Evolutionary conservation across 2,888 invertebrate species (phyloP), one percentile per base, ranked within the genome.

Genomic region (Phasia obesa): DNA sequence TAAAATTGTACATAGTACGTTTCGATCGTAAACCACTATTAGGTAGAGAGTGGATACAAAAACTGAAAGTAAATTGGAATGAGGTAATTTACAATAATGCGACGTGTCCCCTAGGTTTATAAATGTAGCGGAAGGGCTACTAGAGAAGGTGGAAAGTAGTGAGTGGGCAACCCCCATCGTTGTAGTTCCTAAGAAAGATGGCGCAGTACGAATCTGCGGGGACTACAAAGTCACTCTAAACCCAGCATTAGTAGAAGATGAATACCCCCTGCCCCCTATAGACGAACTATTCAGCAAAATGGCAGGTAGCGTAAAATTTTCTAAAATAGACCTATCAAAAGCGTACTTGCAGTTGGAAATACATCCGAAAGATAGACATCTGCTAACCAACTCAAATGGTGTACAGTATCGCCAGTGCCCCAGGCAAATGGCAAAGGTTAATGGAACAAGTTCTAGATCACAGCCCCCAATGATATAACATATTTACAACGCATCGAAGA

Each of bases 81-180:
- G 31, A 31, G 31, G 31, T 31, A 31, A 31, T 31, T 31, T 31
- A 31, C 31, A 31, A 31, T 31, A 31, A 31, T 31, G 31, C 4
- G 23, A 51, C 25, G 51, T 15, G 51, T 15, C 23, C 6, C 21
- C 23, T 21, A 21, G 23, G 21, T 49, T 49, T 49, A 2, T 49
- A 23, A 49, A 15, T 4, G 53, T n/a, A 0, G 3, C n/a, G 7
- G 25, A 27, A 27, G 27, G n/a, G n/a, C n/a, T n/a, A n/a, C n/a
- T n/a, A n/a, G n/a, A 53, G n/a, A 53, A 53, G 27, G 27, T 27
- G 7, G n/a, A 53, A 7, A n/a, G n/a, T 0, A 53, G 27, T 9
- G 53, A 53, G n/a, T 53, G 53, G 53, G 53, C 53, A n/a, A 53
- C 53, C 7, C 27, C 53, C n/a, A 21, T 53, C 17, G 31, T 55